Conservation (phyloP, 2,888 invertebrate genomes). For the Euphydryas editha region DNA sequence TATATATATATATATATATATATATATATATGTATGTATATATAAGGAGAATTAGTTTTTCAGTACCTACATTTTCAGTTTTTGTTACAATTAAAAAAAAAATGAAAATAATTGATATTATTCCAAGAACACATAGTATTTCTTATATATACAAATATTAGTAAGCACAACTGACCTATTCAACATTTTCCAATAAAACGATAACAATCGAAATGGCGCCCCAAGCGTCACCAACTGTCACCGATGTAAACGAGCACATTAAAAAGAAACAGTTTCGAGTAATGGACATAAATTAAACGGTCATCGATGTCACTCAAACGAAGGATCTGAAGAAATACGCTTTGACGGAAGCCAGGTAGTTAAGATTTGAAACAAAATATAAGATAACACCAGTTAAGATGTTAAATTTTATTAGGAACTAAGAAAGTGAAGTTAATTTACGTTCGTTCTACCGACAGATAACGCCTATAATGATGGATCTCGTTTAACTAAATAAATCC, state of each 20-base stretch:
- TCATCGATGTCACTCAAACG: conserved; percentile 76
- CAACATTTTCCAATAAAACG: conserved; percentile 57
- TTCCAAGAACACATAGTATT: not conserved
- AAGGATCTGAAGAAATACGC: conserved; percentile 67
- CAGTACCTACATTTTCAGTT: no score
- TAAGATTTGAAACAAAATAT: conserved; percentile 78
- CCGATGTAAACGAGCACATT: conserved; percentile 75
- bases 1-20: no score
- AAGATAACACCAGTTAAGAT: conserved; percentile 79
- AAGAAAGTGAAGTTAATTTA: conserved; percentile 78
- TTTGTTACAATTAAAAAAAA: no score
- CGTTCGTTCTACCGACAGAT: conserved; percentile 53
- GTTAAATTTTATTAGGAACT: conserved; percentile 78
- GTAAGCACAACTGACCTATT: conserved; percentile 55
- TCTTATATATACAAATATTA: not conserved
- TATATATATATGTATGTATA: no score
- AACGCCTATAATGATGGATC: conserved; percentile 35
- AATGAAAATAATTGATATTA: no score
- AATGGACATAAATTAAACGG: conserved; percentile 81
- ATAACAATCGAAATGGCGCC: conserved; percentile 80
- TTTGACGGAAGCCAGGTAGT: conserved; percentile 82
- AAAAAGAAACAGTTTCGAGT: conserved; percentile 72
- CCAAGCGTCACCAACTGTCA: conserved; percentile 75
- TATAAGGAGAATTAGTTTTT: no score
- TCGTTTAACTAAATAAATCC: conserved; percentile 12